Evolutionary conservation across 2,113 vertebrate species (phyloP), one percentile per base, ranked within the genome.

Genomic region (Cheilinus undulatus): DNA sequence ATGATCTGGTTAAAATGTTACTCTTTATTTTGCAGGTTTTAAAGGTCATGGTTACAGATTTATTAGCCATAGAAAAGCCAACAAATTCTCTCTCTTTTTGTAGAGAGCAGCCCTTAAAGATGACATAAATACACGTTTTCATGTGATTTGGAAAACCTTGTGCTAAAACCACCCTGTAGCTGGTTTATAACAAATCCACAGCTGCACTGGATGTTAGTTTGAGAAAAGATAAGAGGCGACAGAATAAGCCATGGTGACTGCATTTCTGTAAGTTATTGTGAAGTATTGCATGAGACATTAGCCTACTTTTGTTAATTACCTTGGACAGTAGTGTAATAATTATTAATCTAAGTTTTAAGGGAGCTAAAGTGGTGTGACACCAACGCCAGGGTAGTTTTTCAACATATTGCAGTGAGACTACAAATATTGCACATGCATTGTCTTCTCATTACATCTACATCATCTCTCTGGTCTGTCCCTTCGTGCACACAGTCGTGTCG

Each of bases 231-330:
- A 20, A 56, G 24, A 71, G 63, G 40, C 30, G 50, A 32, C 56
- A 70, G 53, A 58, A 14, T 1, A 26, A 48, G 38, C 38, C 22
- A 24, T 3, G 5, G 11, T 57, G 57, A 45, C 52, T 2, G 23
- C 0, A 10, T 40, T 49, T 49, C 24, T 84, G 86, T 61, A 84
- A 91, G 23, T 53, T 85, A 53, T 87, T 83, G 82, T 85, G 69
- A 68, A 72, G 32, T 74, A 57, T 91, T 91, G 78, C 88, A 62
- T 82, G 42, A 88, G 81, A 85, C 22, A 40, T 38, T 69, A 65
- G 20, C 64, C 67, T 45, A 51, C 58, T 87, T 86, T 53, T 48
- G 38, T 54, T 85, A 73, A 86, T 73, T 82, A 61, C 32, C 75
- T 58, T 83, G 64, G 70, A 80, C 71, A 61, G 43, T 62, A 67